These are phyloP conservation scores for Cynodonichthys magdalenae DNA, from an alignment of 2,797 vertebrate genomes.

Conservation along the genomic window DNA sequence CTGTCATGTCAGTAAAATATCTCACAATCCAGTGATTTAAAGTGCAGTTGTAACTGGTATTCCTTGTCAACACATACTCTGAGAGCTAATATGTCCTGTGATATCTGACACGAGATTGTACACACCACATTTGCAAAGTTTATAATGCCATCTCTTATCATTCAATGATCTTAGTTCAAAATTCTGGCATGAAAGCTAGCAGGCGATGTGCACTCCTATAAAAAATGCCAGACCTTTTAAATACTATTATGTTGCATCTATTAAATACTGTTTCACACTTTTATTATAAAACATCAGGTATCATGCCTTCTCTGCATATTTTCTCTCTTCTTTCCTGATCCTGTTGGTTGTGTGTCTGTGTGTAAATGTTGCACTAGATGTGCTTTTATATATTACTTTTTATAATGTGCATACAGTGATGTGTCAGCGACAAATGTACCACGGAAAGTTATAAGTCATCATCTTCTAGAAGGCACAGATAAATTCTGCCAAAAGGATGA, in stretches of 20 bases:
- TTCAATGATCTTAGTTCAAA: too few relatives aligned
- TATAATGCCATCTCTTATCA: too few relatives aligned
- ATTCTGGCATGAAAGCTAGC: too few relatives aligned
- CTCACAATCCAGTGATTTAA: too few relatives aligned
- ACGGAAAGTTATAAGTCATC: conserved; percentile 54
- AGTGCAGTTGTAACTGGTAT: too few relatives aligned
- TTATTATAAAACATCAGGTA: conserved; percentile 47
- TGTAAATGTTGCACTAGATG: not conserved
- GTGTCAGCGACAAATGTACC: conserved; percentile 42
- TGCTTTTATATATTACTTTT: conserved; percentile 21
- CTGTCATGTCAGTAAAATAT: too few relatives aligned
- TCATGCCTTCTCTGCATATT: conserved; percentile 26
- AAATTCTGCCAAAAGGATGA: conserved; percentile 42
- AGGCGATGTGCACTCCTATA: too few relatives aligned
- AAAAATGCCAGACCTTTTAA: too few relatives aligned
- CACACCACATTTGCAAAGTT: too few relatives aligned
- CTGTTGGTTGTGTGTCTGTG: conserved; percentile 9
- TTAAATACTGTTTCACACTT: conserved; percentile 60
- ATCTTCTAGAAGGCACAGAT: conserved; percentile 48
- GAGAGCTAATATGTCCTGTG: too few relatives aligned
- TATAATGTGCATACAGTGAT: conserved; percentile 43
- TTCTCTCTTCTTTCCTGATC: conserved; percentile 21
- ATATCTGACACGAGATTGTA: too few relatives aligned
- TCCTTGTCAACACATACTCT: too few relatives aligned
- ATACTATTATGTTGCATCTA: conserved; percentile 5